Evolutionary conservation across 92 coral and sea anemone genomes (phyloP).

Genomic region (Umimayanthus kanabou): DNA sequence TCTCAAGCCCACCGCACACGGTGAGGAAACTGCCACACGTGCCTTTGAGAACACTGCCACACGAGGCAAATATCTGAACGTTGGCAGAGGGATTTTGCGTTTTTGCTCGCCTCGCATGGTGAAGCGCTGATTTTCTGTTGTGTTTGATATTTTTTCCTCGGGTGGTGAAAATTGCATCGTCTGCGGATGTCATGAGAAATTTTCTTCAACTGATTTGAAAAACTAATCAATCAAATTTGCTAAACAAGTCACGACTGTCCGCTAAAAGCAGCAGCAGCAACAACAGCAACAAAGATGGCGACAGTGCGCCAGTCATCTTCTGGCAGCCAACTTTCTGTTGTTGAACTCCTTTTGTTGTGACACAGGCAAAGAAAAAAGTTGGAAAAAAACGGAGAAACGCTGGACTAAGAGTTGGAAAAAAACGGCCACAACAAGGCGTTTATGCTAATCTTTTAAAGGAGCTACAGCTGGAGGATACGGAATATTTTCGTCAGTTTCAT

Average conservation of each 20-base stretch:
- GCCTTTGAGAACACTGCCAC: no score
- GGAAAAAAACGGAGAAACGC: background rate
- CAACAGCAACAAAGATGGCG: slow-evolving; percentile 27
- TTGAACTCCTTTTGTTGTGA: slow-evolving; percentile 1
- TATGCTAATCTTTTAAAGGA: slow-evolving; percentile 35
- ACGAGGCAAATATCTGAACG: no score
- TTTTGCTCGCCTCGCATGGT: background rate
- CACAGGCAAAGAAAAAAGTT: background rate
- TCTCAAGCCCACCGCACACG: no score
- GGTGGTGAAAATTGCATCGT: background rate
- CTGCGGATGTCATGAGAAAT: slow-evolving; percentile 12
- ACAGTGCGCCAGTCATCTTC: background rate
- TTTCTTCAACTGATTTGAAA: slow-evolving; percentile 2
- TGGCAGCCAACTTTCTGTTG: slow-evolving; percentile 3
- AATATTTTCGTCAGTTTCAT: slow-evolving; percentile 47
- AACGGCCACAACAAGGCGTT: slow-evolving; percentile 36
- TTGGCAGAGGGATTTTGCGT: no score
- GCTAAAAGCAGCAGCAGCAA: background rate
- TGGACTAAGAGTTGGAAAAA: slow-evolving; percentile 33
- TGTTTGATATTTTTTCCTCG: background rate
- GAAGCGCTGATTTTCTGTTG: background rate
- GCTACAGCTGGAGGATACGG: slow-evolving; percentile 38
- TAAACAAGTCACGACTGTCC: slow-evolving; percentile 15
- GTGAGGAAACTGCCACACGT: no score
- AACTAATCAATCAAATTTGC: background rate